These are phyloP conservation scores for Urocynchramus pylzowi DNA, from an alignment of 2,113 vertebrate species.

Conservation along the genomic window DNA sequence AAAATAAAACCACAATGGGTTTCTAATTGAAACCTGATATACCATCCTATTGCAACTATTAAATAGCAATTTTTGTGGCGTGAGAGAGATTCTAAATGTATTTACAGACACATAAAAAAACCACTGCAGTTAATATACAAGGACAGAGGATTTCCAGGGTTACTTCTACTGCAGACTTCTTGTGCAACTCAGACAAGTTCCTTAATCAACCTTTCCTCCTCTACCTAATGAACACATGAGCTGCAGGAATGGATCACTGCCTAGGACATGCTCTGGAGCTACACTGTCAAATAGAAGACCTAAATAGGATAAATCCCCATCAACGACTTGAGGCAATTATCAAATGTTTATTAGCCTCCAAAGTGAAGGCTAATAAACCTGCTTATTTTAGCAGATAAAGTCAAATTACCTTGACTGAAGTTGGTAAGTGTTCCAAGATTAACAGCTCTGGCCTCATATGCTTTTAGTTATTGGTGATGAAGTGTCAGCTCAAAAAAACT, in stretches of 20 bases:
- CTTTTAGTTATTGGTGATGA: conserved; percentile 31
- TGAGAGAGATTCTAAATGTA: background rate
- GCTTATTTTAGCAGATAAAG: conserved; percentile 38
- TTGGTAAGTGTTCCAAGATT: background rate
- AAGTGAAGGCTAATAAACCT: conserved; percentile 21
- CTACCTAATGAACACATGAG: background rate
- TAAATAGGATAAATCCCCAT: background rate
- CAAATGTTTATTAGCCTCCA: conserved; percentile 28
- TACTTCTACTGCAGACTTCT: background rate
- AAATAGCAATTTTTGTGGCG: background rate
- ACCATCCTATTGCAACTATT: background rate
- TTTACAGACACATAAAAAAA: background rate
- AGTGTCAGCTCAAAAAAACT: conserved; percentile 17
- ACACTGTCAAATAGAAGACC: background rate
- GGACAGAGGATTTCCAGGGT: background rate
- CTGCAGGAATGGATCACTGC: background rate
- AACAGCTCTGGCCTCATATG: background rate
- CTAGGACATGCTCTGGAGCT: background rate
- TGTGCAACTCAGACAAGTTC: background rate
- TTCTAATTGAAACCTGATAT: background rate
- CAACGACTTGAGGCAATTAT: conserved; percentile 13
- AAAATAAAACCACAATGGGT: background rate
- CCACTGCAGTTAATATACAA: background rate
- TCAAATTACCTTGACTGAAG: conserved; percentile 32
- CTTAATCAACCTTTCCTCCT: background rate